Evolutionary conservation across 2,797 vertebrate genomes (phyloP), one percentile per base, ranked within the genome.

Genomic region (Halcyon badia): DNA sequence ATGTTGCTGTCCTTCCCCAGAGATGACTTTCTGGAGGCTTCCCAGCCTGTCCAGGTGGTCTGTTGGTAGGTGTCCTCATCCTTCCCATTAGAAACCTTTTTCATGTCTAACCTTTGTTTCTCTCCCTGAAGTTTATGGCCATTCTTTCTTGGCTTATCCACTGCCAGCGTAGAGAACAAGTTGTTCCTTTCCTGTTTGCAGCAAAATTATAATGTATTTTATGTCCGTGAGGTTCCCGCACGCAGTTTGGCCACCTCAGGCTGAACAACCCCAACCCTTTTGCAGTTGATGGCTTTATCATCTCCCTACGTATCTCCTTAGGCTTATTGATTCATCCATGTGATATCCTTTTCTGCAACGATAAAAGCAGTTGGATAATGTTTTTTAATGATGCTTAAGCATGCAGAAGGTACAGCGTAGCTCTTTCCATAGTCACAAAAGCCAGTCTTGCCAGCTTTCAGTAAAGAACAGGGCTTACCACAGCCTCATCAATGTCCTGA

Each of bases 281-380:
- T 28, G 19, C 58, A 85, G 44, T 4, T 84, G 39, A 20, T 68
- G 57, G 89, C 66, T 96, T 95, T 88, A 30, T 96, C 92, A 95
- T 92, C 58, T 88, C 75, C 31, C 64, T 82, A 11, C 82, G 37
- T 71, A 51, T 94, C 90, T 96, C 96, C 69, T 83, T 81, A 94
- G 73, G 71, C 37, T 68, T 95, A 95, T 83, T 79, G 94, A 95
- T 94, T 94, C 46, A 95, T 79, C 72, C 79, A 22, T 61, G 90
- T 77, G 91, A 87, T 82, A 78, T n/a, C 90, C 28, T 88, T 83
- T 79, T 87, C 77, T 94, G 89, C 80, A 73, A 82, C 56, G 51
- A 91, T 92, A 96, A 97, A 97, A 96, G 89, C 87, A 83, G 73
- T 94, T 96, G 96, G 93, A 94, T 65, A 77, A 66, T 48, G 66